Percentiles rank a stretch among this genome's conserved stretches.
These are phyloP conservation scores for Notarius lentiginosus DNA, from an alignment of 2,113 vertebrate species.

Conservation along the genomic window DNA sequence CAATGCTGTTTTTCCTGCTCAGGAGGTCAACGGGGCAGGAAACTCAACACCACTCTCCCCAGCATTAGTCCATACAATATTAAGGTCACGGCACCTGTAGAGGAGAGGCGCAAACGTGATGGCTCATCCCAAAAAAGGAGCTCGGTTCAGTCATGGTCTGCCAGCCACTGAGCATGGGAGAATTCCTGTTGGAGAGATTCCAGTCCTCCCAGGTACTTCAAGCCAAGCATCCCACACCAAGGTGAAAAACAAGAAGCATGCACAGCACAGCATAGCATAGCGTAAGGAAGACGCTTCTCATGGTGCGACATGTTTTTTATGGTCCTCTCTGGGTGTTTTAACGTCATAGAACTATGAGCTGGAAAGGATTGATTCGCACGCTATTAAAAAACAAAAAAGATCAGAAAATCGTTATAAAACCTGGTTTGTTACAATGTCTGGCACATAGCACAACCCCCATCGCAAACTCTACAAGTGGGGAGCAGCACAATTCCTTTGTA, in stretches of 20 bases:
- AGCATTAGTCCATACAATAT: slow-evolving; percentile 64
- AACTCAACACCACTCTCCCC: slow-evolving; percentile 71
- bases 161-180: slow-evolving; percentile 61
- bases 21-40: slow-evolving; percentile 68
- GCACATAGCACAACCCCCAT: slow-evolving; percentile 31
- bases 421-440: slow-evolving; percentile 46
- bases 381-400: neutral
- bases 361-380: neutral
- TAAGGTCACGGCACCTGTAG: slow-evolving; percentile 72
- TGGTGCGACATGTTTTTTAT: slow-evolving; percentile 26
- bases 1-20: slow-evolving; percentile 72
- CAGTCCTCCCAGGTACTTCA: slow-evolving; percentile 18
- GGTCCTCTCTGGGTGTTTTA: slow-evolving; percentile 34
- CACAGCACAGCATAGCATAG: neutral
- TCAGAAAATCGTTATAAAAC: slow-evolving; percentile 46
- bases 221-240: slow-evolving; percentile 53
- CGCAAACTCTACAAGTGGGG: slow-evolving; percentile 52
- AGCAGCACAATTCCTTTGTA: slow-evolving; percentile 65
- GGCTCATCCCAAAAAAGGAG: slow-evolving; percentile 56
- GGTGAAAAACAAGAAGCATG: slow-evolving; percentile 48
- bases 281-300: neutral
- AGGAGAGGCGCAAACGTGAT: slow-evolving; percentile 66
- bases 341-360: neutral
- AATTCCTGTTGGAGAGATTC: slow-evolving; percentile 42
- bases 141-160: slow-evolving; percentile 66